A percentile compares a stretch with the other conserved stretches of the same genome.
Conservation (phyloP, 2,797 vertebrate species). For the Acipenser ruthenus region DNA sequence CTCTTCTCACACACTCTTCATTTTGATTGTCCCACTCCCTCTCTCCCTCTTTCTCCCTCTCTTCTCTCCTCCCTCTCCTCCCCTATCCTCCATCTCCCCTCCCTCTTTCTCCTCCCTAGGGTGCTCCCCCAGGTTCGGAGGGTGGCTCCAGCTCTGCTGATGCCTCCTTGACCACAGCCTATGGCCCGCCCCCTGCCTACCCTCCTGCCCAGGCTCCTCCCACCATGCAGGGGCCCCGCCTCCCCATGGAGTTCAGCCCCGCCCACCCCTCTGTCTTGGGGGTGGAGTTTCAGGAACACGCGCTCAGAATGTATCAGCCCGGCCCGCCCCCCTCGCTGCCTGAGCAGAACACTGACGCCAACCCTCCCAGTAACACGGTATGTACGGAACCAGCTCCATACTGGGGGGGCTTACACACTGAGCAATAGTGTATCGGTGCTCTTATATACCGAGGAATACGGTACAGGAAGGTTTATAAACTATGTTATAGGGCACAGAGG, state of each 20-base stretch:
- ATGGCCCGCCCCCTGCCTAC: slow-evolving; percentile 61
- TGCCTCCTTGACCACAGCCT: slow-evolving; percentile 61
- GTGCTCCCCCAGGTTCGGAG: slow-evolving; percentile 52
- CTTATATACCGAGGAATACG: no score
- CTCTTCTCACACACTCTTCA: slow-evolving; percentile 10
- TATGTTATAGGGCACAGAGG: no score
- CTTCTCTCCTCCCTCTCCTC: background rate
- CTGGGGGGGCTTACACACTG: no score
- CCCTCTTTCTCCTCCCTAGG: slow-evolving; percentile 38
- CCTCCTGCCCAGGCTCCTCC: slow-evolving; percentile 58
- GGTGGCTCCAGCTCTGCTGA: slow-evolving; percentile 51
- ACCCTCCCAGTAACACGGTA: slow-evolving; percentile 52
- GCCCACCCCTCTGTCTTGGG: slow-evolving; percentile 34
- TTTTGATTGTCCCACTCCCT: background rate
- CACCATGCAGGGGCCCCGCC: slow-evolving; percentile 44
- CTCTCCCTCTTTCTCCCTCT: slow-evolving; percentile 3
- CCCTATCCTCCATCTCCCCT: slow-evolving; percentile 6
- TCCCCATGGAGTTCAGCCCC: slow-evolving; percentile 57
- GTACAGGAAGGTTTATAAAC: no score
- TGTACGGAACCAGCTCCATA: background rate
- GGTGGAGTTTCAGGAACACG: slow-evolving; percentile 60
- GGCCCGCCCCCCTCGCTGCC: background rate
- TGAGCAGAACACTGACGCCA: background rate
- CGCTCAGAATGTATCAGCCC: slow-evolving; percentile 61
- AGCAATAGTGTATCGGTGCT: no score